A percentile compares a stretch with the other conserved stretches of the same genome.
Conservation (phyloP, 2,797 vertebrate genomes). For the Hirundo rustica region DNA sequence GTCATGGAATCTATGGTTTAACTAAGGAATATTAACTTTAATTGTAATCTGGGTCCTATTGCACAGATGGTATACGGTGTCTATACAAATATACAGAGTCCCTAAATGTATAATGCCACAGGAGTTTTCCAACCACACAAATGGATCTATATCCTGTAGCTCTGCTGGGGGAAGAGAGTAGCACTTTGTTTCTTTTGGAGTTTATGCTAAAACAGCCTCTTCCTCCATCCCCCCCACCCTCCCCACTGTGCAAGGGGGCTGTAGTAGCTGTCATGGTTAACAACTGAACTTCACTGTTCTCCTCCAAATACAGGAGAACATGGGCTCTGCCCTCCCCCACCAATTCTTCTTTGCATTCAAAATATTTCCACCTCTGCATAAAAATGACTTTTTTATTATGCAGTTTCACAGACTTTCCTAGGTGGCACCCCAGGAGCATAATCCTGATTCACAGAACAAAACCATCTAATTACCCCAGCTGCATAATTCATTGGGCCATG, state of each 20-base stretch:
- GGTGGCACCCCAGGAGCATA: background rate
- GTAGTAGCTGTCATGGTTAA: background rate
- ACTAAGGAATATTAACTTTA: background rate
- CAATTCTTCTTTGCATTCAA: background rate
- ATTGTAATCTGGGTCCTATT: background rate
- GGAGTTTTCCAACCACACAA: background rate
- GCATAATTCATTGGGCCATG: constrained; percentile 41
- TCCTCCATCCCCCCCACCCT: background rate
- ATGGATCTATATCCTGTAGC: background rate
- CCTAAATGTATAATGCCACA: background rate
- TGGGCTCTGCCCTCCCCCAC: background rate
- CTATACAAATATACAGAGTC: background rate
- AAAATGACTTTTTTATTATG: constrained; percentile 42
- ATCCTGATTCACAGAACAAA: constrained; percentile 45
- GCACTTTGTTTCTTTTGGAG: background rate
- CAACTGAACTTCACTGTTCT: background rate
- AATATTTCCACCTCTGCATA: constrained; percentile 25
- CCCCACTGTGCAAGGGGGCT: background rate
- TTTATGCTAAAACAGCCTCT: background rate
- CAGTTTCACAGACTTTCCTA: constrained; percentile 31
- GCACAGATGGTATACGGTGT: background rate
- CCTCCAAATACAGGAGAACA: background rate
- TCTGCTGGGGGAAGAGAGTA: background rate
- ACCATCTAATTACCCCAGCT: constrained; percentile 31
- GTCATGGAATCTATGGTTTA: background rate